Evolutionary conservation across 2,888 invertebrate genomes (phyloP).

Genomic region (Sarcophaga rosellei): DNA sequence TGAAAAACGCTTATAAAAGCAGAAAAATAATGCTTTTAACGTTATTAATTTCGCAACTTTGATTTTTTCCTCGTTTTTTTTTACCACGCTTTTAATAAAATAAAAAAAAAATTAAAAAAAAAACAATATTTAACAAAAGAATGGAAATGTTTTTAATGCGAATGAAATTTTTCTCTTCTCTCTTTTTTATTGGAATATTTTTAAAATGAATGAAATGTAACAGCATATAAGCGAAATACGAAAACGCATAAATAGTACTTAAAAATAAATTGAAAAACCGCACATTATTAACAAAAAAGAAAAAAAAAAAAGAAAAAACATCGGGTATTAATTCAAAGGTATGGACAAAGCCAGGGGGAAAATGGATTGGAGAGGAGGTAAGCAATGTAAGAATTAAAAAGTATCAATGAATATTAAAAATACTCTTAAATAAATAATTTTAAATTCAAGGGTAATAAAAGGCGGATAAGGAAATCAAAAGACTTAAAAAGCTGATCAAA

Average conservation of each 20-base stretch:
- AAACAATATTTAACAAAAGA: constrained; percentile 46
- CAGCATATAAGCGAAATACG: constrained; percentile 38
- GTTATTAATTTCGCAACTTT: constrained; percentile 71
- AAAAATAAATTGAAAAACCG: constrained; percentile 68
- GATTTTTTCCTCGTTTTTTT: constrained; percentile 55
- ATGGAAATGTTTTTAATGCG: constrained; percentile 43
- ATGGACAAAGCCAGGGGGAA: background rate
- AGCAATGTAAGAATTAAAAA: constrained; percentile 9
- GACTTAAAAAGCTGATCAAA: constrained; percentile 57
- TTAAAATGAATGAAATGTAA: constrained; percentile 57
- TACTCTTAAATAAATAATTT: constrained; percentile 36
- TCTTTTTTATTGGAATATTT: constrained; percentile 4
- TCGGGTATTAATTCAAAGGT: constrained; percentile 13
- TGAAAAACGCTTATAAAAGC: constrained; percentile 68
- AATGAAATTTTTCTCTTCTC: constrained; percentile 9
- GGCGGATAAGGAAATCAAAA: constrained; percentile 52
- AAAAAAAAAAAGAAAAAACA: constrained; percentile 1
- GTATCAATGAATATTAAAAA: constrained; percentile 54
- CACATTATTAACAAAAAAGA: constrained; percentile 60
- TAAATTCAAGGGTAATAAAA: constrained; percentile 38
- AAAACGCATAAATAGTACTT: constrained; percentile 67
- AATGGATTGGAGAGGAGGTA: background rate
- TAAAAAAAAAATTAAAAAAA: constrained; percentile 23
- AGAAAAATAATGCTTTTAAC: constrained; percentile 70
- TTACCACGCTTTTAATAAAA: background rate